Evolutionary conservation across 2,888 invertebrate genomes (phyloP).

Genomic region (Clostera curtula): DNA sequence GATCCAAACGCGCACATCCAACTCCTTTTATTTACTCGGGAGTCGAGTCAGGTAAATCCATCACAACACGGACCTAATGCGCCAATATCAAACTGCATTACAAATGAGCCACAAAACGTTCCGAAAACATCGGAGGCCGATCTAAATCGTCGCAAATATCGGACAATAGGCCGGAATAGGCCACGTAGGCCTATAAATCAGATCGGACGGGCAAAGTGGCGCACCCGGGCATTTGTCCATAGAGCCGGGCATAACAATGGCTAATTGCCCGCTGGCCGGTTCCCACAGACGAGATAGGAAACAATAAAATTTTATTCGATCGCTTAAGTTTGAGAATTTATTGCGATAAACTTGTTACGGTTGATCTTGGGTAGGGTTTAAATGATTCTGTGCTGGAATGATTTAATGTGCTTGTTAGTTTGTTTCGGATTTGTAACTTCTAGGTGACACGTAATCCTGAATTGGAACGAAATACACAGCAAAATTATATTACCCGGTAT

Average conservation of each 20-base stretch:
- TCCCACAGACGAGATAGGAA: constrained; percentile 30
- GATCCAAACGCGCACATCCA: too few species aligned
- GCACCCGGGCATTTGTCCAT: constrained; percentile 29
- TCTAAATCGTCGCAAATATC: constrained; percentile 26
- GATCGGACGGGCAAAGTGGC: constrained; percentile 23
- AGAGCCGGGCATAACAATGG: constrained; percentile 34
- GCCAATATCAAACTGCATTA: constrained; percentile 9
- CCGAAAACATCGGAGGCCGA: constrained; percentile 20
- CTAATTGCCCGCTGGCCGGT: constrained; percentile 32
- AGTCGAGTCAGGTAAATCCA: too few species aligned
- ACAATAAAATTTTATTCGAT: constrained; percentile 32
- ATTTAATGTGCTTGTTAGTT: constrained; percentile 4
- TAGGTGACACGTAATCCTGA: too few species aligned
- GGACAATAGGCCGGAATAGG: constrained; percentile 22
- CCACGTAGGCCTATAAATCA: constrained; percentile 30
- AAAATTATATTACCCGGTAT: too few species aligned
- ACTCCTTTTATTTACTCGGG: too few species aligned
- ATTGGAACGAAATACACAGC: too few species aligned
- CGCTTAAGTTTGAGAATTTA: constrained; percentile 29
- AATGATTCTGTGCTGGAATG: constrained; percentile 8
- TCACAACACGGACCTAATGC: background rate
- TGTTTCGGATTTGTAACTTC: constrained; percentile 10
- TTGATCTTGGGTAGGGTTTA: constrained; percentile 15
- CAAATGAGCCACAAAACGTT: constrained; percentile 22
- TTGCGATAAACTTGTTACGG: constrained; percentile 17